Base-by-base conservation (phyloP, 2,113 vertebrate genomes). In the Eleginops maclovinus region DNA sequence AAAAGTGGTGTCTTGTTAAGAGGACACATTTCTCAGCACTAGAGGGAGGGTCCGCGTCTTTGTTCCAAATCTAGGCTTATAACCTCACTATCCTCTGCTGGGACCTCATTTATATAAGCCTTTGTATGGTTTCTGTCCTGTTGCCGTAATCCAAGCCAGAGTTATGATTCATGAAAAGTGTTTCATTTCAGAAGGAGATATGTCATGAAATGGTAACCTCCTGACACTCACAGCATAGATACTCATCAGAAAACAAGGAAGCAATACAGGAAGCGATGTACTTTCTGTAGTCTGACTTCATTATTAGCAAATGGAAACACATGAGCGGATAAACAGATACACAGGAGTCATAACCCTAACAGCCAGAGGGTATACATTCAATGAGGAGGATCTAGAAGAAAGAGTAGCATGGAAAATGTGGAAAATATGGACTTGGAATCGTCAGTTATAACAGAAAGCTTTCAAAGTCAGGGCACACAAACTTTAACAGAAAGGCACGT, bases 71-170 rank as follows among this genome's bases (percentile, higher is more conserved):
- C 65, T 41, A 65, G 50, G 62, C 24, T 70, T 41, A 40, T 75
- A 83, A 83, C 50, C 63, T 87, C 77, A 55, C 61, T 63, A 22
- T 41, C 11, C 72, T 82, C 72, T 40, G n/a, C 70, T 36, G 81
- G 81, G 86, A 82, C 72, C 47, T 82, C 22, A 73, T 68, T 70
- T 83, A 70, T 82, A 49, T 50, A 53, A 59, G 55, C 47, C 63
- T 70, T 49, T 79, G 77, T 82, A 72, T 9, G 41, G 71, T 84
- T 87, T 77, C 43, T 40, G 53, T 71, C 55, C 47, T 61, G 68
- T 46, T 73, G 64, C 21, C 46, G 50, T 49, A 59, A 78, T 69
- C 66, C 68, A 10, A 65, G 59, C 62, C 82, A 85, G n/a, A 75
- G 55, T 54, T 72, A 22, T 67, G 63, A 79, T 76, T 77, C 64